phyloP scores from a whole-genome alignment of 2,888 invertebrate species.

The Serrognathus titanus region DNA sequence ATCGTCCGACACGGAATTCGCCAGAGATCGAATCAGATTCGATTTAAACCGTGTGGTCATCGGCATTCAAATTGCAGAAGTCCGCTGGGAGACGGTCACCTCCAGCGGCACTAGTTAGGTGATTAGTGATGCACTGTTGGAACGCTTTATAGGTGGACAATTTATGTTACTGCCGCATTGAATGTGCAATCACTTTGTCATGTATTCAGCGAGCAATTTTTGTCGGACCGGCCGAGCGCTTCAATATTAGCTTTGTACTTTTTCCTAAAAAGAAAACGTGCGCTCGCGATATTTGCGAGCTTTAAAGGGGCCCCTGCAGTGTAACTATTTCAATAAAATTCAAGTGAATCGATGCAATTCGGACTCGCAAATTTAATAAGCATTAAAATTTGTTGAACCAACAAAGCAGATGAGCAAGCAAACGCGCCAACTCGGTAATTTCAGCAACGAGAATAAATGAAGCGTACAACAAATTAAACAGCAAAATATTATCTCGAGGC shows the following conservation, averaged over 20 bases:
- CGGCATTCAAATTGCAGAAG: conserved; percentile 41
- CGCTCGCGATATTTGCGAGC: background rate
- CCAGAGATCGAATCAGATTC: conserved; percentile 44
- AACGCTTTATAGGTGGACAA: conserved; percentile 29
- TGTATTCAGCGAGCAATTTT: conserved; percentile 15
- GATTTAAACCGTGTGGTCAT: conserved; percentile 44
- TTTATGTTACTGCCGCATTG: conserved; percentile 28
- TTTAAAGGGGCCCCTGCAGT: too few relatives aligned
- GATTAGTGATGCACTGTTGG: conserved; percentile 31
- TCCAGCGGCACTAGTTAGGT: conserved; percentile 27
- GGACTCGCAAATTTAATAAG: background rate
- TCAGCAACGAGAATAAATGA: background rate
- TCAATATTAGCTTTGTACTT: background rate
- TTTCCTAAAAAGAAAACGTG: background rate
- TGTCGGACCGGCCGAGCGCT: conserved; percentile 2
- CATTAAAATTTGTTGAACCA: background rate
- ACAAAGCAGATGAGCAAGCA: background rate
- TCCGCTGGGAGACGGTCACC: conserved; percentile 21
- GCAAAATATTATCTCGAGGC: background rate
- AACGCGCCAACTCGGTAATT: background rate
- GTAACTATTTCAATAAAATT: too few relatives aligned
- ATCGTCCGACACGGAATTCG: conserved; percentile 38
- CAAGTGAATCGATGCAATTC: background rate
- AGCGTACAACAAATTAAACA: background rate
- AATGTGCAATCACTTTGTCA: conserved; percentile 22